Percentiles rank a stretch among this genome's conserved stretches.
Conservation (phyloP, 1,140 invertebrate species). For the Apis cerana region DNA sequence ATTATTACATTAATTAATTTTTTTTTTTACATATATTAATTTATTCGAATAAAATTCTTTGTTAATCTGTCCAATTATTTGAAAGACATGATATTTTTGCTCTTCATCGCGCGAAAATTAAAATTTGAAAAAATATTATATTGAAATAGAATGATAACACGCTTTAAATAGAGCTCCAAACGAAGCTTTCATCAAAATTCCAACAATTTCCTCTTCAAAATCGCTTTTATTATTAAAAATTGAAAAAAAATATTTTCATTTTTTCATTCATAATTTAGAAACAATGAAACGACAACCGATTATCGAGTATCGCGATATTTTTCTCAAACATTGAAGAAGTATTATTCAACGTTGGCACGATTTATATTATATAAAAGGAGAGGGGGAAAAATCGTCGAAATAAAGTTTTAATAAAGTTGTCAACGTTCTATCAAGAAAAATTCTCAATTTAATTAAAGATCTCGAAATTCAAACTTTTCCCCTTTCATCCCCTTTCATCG, state of each 20-base stretch:
- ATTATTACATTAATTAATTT: no score
- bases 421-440: background rate
- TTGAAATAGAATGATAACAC: no score
- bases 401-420: slow-evolving; percentile 3
- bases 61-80: no score
- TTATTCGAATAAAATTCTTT: no score
- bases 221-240: background rate
- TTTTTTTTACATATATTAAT: no score
- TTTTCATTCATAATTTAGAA: background rate
- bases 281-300: background rate
- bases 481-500: background rate
- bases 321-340: background rate
- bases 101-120: no score
- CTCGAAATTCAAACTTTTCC: background rate
- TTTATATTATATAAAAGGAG: background rate
- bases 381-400: background rate
- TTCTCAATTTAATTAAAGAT: background rate
- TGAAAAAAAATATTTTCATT: background rate
- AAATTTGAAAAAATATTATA: no score
- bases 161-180: no score
- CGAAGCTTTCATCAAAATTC: background rate
- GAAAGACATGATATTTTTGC: no score
- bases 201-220: background rate
- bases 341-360: background rate
- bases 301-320: background rate